Base-by-base conservation (phyloP, 2,113 vertebrate species). In the Athene noctua region DNA sequence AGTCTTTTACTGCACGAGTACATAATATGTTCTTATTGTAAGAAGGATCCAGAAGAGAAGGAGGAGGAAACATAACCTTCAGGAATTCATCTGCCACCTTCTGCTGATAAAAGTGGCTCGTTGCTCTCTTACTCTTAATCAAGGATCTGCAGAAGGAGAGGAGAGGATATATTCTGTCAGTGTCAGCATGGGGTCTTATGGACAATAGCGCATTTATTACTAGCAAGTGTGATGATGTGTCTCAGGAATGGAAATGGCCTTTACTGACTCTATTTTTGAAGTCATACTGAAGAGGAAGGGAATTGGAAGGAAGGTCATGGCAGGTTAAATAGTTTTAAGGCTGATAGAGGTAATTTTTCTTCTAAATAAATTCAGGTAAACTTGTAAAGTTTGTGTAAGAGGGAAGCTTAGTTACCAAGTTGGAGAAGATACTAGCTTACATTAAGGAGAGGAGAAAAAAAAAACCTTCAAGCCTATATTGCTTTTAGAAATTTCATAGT, bases 151-250 rank as follows among this genome's bases (percentile, higher is more conserved):
- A 67, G 46, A 5, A 79, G 49, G 57, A 68, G 34, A 92, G 58
- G 40, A 21, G 4, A 40, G 47, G 23, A 8, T 34, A 3, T 55
- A 5, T 52, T 59, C 6, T 52, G 36, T 3, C 26, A 19, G 23
- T 70, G 5, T 34, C 52, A 47, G 0, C 0, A 0, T 8, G 19
- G 44, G 32, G 32, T 1, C 9, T 59, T 63, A 19, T 0, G 7
- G 55, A 16, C 32, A 57, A 2, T 2, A 34, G 38, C 11, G 7
- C 12, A 1, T 40, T 58, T 67, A 26, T 9, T 86, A 42, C 30
- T 47, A 7, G 71, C 9, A 6, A 0, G 6, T n/a, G 21, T 17
- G 49, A 6, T 2, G 0, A 8, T 38, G 72, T 47, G 22, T 66
- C 30, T 86, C 12, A 5, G 55, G 40, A 57, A 15, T 9, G 34